phyloP scores from a whole-genome alignment of 1,140 invertebrate species.

The Whitmania pigra region DNA sequence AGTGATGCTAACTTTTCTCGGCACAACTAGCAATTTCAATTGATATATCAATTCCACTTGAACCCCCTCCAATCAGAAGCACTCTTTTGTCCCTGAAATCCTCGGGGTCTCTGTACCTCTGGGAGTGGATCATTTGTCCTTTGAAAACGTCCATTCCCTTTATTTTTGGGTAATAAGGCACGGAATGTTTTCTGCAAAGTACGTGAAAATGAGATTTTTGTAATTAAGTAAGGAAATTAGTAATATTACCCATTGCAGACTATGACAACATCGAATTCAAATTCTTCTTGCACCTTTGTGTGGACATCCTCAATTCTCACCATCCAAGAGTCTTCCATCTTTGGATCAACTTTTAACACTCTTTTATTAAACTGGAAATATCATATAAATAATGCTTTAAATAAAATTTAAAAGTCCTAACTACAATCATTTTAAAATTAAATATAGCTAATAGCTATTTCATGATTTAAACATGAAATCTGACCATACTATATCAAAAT shows the following conservation, averaged over 20 bases:
- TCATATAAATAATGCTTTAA: no score
- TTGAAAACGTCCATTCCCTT: conserved; percentile 50
- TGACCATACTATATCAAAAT: no score
- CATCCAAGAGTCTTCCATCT: conserved; percentile 46
- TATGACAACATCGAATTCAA: conserved; percentile 55
- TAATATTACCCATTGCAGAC: conserved; percentile 62
- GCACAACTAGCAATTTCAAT: conserved; percentile 53
- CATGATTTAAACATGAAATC: no score
- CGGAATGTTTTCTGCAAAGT: conserved; percentile 51
- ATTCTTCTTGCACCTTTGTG: conserved; percentile 35
- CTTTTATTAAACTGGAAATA: conserved; percentile 30
- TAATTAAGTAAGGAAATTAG: conserved; percentile 10
- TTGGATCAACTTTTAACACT: conserved; percentile 50
- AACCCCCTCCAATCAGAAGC: conserved; percentile 67
- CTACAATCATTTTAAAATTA: no score
- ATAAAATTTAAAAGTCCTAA: no score
- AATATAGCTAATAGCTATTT: no score
- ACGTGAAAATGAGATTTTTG: conserved; percentile 17
- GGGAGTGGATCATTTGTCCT: conserved; percentile 64
- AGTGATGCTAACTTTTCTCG: no score
- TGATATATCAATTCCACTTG: conserved; percentile 68
- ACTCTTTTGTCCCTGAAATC: conserved; percentile 55
- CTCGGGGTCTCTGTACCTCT: conserved; percentile 64
- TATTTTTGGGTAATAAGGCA: conserved; percentile 51
- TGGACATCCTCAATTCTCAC: conserved; percentile 51